These are phyloP conservation scores for Drosophila seclusa DNA, from an alignment of 2,888 invertebrate genomes.

Conservation along the genomic window DNA sequence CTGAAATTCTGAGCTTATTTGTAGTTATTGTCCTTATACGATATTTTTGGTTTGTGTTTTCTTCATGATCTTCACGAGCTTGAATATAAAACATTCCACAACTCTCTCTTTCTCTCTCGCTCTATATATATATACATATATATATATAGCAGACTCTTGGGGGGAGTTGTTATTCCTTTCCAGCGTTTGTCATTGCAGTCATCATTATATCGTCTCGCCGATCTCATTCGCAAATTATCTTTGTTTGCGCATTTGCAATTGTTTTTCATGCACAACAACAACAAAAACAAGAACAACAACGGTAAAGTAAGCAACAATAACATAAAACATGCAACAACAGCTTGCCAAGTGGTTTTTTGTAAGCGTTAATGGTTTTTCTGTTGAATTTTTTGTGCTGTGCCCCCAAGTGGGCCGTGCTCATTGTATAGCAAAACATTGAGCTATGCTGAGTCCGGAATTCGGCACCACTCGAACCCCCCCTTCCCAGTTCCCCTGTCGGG, in stretches of 20 bases:
- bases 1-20: neutral
- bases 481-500: neutral
- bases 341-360: conserved; percentile 51
- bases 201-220: conserved; percentile 68
- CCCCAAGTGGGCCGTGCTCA: conserved; percentile 65
- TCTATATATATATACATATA: too few species aligned
- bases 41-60: neutral
- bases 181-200: conserved; percentile 33
- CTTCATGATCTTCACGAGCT: conserved; percentile 15
- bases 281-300: conserved; percentile 33
- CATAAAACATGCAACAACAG: conserved; percentile 17
- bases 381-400: conserved; percentile 56
- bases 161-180: neutral
- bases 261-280: conserved; percentile 59
- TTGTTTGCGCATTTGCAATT: conserved; percentile 78
- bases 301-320: conserved; percentile 4
- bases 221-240: conserved; percentile 76
- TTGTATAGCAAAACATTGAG: conserved; percentile 65
- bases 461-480: conserved; percentile 8
- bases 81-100: neutral
- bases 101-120: neutral
- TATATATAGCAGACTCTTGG: too few species aligned
- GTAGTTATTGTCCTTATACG: neutral
- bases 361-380: conserved; percentile 70
- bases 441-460: conserved; percentile 51